Evolutionary conservation across 2,888 invertebrate genomes (phyloP).

Genomic region (Drosophila ochracea): DNA sequence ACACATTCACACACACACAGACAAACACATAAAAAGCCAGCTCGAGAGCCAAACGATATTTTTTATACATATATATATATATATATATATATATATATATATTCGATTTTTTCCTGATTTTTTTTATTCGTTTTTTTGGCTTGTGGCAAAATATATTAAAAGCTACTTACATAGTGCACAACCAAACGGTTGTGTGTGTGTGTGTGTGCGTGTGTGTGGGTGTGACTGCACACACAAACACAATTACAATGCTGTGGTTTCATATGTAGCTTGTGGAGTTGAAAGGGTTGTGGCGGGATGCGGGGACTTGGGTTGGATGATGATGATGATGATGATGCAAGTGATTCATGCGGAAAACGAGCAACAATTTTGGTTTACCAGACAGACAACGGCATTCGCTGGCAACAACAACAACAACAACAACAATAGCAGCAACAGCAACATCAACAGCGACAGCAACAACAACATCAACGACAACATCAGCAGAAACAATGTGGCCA

Average conservation of each 20-base stretch:
- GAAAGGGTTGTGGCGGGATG: constrained; percentile 32
- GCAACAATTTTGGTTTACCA: constrained; percentile 80
- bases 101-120: constrained; percentile 30
- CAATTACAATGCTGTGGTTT: constrained; percentile 67
- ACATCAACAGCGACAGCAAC: constrained; percentile 35
- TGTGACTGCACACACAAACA: constrained; percentile 44
- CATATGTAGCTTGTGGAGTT: constrained; percentile 29
- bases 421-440: constrained; percentile 29
- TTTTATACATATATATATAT: constrained; percentile 23
- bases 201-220: constrained; percentile 33
- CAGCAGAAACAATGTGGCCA: constrained; percentile 42
- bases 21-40: constrained; percentile 6
- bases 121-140: constrained; percentile 52
- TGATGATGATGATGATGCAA: constrained; percentile 76
- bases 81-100: constrained; percentile 29
- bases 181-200: constrained; percentile 47
- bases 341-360: constrained; percentile 79
- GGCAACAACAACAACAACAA: constrained; percentile 38
- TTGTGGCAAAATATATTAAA: constrained; percentile 79
- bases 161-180: constrained; percentile 79
- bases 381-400: constrained; percentile 69
- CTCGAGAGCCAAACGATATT: constrained; percentile 14
- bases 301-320: constrained; percentile 22
- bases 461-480: constrained; percentile 26
- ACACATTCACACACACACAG: constrained; percentile 10